Percentiles rank a stretch among this genome's conserved stretches.
Conservation (phyloP, 1,140 invertebrate species). For the Trichonephila inaurata region DNA sequence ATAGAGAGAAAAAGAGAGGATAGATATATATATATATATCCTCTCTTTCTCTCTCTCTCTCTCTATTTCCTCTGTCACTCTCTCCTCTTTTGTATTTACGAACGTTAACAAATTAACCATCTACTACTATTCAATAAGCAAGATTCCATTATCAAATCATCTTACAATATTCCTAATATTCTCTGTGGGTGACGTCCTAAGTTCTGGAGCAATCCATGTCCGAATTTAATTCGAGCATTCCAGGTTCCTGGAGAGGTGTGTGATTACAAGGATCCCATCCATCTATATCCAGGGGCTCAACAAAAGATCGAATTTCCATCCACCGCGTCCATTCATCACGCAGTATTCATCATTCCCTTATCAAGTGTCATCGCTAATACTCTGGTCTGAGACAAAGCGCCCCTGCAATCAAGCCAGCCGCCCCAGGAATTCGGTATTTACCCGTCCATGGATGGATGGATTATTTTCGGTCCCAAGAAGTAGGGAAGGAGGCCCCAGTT, state of each 20-base stretch:
- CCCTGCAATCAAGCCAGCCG: background rate
- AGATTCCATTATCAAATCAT: too few relatives aligned
- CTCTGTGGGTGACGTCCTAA: too few relatives aligned
- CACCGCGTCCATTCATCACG: conserved; percentile 47
- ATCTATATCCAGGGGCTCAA: conserved; percentile 23
- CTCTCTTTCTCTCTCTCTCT: too few relatives aligned
- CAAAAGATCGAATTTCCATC: conserved; percentile 59
- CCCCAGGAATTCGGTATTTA: background rate
- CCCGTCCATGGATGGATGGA: background rate
- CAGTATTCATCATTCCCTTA: conserved; percentile 54
- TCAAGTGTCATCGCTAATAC: conserved; percentile 65
- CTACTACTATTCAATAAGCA: too few relatives aligned
- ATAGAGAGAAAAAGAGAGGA: too few relatives aligned
- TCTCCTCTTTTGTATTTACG: too few relatives aligned
- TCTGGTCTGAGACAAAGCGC: background rate
- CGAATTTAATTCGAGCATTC: background rate
- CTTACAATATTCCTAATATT: too few relatives aligned
- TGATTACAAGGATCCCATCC: background rate
- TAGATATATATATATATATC: too few relatives aligned
- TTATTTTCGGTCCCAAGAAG: background rate
- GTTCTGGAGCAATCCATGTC: background rate
- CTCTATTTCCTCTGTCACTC: too few relatives aligned
- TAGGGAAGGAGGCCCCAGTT: background rate
- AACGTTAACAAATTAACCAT: too few relatives aligned
- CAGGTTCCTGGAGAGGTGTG: background rate